Evolutionary conservation across 2,888 invertebrate species (phyloP), one percentile per base, ranked within the genome.

Genomic region (Leptinotarsa rubiginosa): DNA sequence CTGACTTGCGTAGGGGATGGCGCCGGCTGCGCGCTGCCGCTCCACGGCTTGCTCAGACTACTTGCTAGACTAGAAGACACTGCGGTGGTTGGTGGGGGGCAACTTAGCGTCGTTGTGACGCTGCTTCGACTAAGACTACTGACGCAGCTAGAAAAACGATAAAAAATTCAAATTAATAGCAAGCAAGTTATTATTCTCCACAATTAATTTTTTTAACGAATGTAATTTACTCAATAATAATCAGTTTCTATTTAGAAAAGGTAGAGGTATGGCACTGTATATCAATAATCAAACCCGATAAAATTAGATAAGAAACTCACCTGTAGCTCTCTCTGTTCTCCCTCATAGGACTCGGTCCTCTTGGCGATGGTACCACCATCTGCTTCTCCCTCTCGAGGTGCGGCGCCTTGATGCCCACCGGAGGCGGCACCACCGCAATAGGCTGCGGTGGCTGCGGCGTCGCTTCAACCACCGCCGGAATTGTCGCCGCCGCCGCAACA

Each of bases 101-200:
- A 76, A 69, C 76, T 76, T 52, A 82, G 85, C 73, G 88, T 85
- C 41, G 88, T 88, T 64, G 88, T 87, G 64, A 87, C 87, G 86
- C 92, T 93, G 85, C 92, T 89, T 84, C 95, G 91, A 83, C 95
- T 95, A 86, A 95, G 89, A 87, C 94, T 95, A 90, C 94, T 95
- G 86, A 95, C 94, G 89, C 93, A 95, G 90, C 95, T 95, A 91
- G 73, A 81, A 82, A 76, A 78, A 72, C 56, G 67, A 69, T 65
- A 66, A 62, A 13, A 20, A 18, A 72, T 20, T 54, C 47, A 18
- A 12, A 56, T 64, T 20, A n/a, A 41, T 20, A 69, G 10, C 31
- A 31, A 31, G 31, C 31, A 7, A 41, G 10, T 10, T 41, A 41
- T 41, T 41, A 41, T 41, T 41, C 0, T 41, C 3, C 10, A 41